Conservation (phyloP, 2,113 vertebrate species). For the Cheilinus undulatus region DNA sequence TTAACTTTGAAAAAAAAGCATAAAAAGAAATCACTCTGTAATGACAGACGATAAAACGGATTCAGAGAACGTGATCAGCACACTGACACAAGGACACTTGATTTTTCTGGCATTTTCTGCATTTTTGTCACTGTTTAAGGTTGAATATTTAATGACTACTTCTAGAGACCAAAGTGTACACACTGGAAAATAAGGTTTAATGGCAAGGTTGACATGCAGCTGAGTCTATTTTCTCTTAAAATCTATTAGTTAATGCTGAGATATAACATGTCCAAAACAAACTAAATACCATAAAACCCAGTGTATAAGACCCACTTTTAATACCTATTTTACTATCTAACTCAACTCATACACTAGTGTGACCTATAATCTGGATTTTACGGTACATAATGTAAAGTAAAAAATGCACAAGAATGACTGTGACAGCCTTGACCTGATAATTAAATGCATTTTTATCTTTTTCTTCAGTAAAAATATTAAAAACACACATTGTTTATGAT, state of each 20-base stretch:
- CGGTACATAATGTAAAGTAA: too few species aligned
- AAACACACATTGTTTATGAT: constrained; percentile 24
- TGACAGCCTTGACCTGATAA: constrained; percentile 20
- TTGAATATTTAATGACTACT: constrained; percentile 36
- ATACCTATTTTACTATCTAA: too few species aligned
- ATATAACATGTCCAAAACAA: not conserved
- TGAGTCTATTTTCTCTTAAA: not conserved
- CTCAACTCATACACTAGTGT: too few species aligned
- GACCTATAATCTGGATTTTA: too few species aligned
- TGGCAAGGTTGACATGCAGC: constrained; percentile 44
- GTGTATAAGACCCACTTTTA: too few species aligned
- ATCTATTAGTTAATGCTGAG: constrained; percentile 17
- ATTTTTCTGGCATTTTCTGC: constrained; percentile 57
- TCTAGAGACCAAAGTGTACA: constrained; percentile 32
- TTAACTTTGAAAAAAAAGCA: constrained; percentile 14
- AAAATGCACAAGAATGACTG: constrained; percentile 23
- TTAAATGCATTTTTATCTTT: constrained; percentile 6
- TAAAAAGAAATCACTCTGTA: constrained; percentile 11
- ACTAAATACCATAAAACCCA: not conserved
- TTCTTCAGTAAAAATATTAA: constrained; percentile 21
- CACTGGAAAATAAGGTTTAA: constrained; percentile 13
- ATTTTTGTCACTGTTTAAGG: constrained; percentile 28
- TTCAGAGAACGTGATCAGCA: constrained; percentile 49
- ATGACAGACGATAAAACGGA: constrained; percentile 1
- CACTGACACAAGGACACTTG: constrained; percentile 82